A percentile compares a stretch with the other conserved stretches of the same genome.
These are phyloP conservation scores for Autographa pulchrina DNA, from an alignment of 2,888 invertebrate species.

Conservation along the genomic window DNA sequence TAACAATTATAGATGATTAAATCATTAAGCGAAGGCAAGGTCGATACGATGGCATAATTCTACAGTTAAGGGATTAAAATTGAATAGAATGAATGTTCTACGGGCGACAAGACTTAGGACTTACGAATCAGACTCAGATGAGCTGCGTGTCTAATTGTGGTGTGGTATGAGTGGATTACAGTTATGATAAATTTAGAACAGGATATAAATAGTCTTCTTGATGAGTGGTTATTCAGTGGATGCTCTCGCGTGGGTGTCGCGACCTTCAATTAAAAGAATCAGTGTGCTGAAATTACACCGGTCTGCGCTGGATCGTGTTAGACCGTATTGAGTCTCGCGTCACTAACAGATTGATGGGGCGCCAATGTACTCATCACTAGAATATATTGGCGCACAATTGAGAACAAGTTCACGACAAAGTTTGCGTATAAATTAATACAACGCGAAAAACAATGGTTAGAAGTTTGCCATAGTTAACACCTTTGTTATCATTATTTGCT, in stretches of 20 bases:
- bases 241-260: slow-evolving; percentile 76
- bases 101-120: slow-evolving; percentile 60
- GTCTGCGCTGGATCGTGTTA: slow-evolving; percentile 71
- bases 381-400: slow-evolving; percentile 68
- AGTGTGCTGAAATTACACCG: slow-evolving; percentile 70
- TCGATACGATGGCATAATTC: background rate
- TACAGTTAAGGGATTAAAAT: background rate
- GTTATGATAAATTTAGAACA: slow-evolving; percentile 79
- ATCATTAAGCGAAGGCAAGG: slow-evolving; percentile 4
- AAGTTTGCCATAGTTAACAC: slow-evolving; percentile 54
- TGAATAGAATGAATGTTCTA: background rate
- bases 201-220: slow-evolving; percentile 78
- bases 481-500: slow-evolving; percentile 71
- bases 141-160: slow-evolving; percentile 73
- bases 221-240: slow-evolving; percentile 73
- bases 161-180: slow-evolving; percentile 70
- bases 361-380: slow-evolving; percentile 68
- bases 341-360: slow-evolving; percentile 70
- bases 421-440: slow-evolving; percentile 56
- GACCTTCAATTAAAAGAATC: slow-evolving; percentile 81
- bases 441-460: slow-evolving; percentile 68
- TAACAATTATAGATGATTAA: background rate
- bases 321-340: slow-evolving; percentile 64
- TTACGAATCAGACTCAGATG: slow-evolving; percentile 68
- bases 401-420: slow-evolving; percentile 54